Evolutionary conservation across 1,140 invertebrate species (phyloP).

Genomic region (Drosophila tristis): DNA sequence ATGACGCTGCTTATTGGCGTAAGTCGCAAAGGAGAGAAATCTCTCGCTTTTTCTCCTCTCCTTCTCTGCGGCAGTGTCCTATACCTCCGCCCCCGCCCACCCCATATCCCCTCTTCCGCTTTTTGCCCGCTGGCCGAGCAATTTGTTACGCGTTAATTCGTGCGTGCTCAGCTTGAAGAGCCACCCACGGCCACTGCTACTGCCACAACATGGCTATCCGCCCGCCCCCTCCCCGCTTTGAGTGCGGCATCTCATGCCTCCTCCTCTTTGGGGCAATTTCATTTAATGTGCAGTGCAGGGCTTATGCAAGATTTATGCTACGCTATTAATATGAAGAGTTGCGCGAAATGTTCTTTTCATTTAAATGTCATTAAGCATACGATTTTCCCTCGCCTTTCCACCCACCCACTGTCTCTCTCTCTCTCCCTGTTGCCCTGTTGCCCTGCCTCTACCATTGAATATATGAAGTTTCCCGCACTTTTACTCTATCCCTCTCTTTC

Average conservation of each 20-base stretch:
- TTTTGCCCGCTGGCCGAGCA: conserved; percentile 56
- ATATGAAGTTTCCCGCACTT: background rate
- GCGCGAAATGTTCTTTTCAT: conserved; percentile 78
- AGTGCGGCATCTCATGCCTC: background rate
- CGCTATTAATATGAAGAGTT: conserved; percentile 82
- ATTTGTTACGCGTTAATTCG: conserved; percentile 82
- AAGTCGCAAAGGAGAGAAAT: conserved; percentile 11
- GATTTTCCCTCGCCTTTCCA: conserved; percentile 46
- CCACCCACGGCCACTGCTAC: conserved; percentile 25
- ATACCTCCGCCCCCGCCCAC: too few relatives aligned
- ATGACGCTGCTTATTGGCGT: conserved; percentile 77
- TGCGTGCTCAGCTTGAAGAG: conserved; percentile 74
- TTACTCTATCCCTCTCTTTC: conserved; percentile 1
- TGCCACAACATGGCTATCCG: conserved; percentile 1
- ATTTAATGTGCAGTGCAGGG: conserved; percentile 79
- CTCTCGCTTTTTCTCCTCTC: conserved; percentile 7
- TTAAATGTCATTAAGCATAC: conserved; percentile 81
- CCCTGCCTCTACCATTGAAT: too few relatives aligned
- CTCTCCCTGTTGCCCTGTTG: background rate
- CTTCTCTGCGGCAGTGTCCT: background rate
- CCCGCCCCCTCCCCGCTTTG: background rate
- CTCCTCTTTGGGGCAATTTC: conserved; percentile 57
- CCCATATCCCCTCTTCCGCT: background rate
- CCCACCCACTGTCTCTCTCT: background rate
- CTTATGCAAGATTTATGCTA: conserved; percentile 76